phyloP scores from a whole-genome alignment of 2,888 invertebrate genomes.

The Lochmaea capreae region DNA sequence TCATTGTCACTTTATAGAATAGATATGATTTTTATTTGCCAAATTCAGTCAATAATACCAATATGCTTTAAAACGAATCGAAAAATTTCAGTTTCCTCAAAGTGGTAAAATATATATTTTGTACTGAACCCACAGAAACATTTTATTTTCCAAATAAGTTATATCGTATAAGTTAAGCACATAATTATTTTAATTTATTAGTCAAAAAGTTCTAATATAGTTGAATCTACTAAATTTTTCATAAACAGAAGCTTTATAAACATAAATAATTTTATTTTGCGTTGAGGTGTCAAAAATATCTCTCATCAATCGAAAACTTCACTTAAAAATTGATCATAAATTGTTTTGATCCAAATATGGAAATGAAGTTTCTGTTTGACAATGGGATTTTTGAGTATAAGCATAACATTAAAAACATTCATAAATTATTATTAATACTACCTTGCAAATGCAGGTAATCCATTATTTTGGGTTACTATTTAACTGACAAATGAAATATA shows the following conservation, averaged over 20 bases:
- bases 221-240: background rate
- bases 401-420: conserved; percentile 11
- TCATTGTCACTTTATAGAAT: too few relatives aligned
- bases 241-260: background rate
- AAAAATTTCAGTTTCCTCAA: conserved; percentile 2
- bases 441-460: conserved; percentile 18
- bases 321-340: background rate
- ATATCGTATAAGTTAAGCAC: conserved; percentile 3
- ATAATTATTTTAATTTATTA: conserved; percentile 1
- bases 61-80: background rate
- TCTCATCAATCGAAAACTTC: background rate
- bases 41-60: background rate
- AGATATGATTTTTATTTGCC: background rate
- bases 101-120: background rate
- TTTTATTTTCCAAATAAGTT: conserved; percentile 1
- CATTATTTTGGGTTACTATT: conserved; percentile 24
- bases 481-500: conserved; percentile 15
- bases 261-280: background rate
- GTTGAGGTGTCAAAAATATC: background rate
- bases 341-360: background rate
- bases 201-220: background rate
- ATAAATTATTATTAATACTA: conserved; percentile 21
- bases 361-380: conserved; percentile 3
- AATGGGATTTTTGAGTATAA: background rate
- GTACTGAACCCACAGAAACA: background rate